Conservation (phyloP, 2,888 invertebrate genomes). For the Acanthosoma haemorrhoidale region DNA sequence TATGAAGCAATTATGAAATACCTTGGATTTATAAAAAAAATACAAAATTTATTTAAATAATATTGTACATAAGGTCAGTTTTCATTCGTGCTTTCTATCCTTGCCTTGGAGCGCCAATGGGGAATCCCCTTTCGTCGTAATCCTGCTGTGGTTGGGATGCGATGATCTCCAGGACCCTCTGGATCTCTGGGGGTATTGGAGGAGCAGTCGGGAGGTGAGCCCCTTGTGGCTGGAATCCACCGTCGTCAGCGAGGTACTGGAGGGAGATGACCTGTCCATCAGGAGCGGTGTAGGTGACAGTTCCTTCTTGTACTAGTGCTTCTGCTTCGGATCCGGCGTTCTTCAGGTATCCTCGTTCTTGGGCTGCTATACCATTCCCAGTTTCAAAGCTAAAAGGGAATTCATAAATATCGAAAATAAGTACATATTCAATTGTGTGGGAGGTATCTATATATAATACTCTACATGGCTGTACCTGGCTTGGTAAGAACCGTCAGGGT, state of each 20-base stretch:
- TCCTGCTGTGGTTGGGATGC: conserved; percentile 50
- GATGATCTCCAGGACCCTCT: conserved; percentile 43
- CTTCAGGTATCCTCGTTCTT: conserved; percentile 66
- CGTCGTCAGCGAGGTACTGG: conserved; percentile 66
- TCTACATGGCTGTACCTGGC: background rate
- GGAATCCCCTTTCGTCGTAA: conserved; percentile 44
- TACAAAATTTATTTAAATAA: no score
- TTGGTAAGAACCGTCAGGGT: conserved; percentile 15
- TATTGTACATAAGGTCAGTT: no score
- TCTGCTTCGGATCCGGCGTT: conserved; percentile 62
- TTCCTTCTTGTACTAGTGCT: conserved; percentile 63
- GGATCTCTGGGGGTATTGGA: conserved; percentile 44
- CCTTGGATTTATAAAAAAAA: no score
- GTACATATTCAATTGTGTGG: background rate
- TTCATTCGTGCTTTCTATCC: background rate
- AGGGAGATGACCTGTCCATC: conserved; percentile 57
- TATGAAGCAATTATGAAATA: no score
- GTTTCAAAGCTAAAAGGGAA: conserved; percentile 50
- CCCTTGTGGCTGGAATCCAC: conserved; percentile 50
- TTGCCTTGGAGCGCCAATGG: conserved; percentile 34
- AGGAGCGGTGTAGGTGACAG: conserved; percentile 65
- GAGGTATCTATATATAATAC: background rate
- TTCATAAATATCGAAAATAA: background rate
- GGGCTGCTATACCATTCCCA: conserved; percentile 65
- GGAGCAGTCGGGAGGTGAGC: conserved; percentile 45